Evolutionary conservation across 1,140 invertebrate genomes (phyloP).

Genomic region (Philaenus spumarius): DNA sequence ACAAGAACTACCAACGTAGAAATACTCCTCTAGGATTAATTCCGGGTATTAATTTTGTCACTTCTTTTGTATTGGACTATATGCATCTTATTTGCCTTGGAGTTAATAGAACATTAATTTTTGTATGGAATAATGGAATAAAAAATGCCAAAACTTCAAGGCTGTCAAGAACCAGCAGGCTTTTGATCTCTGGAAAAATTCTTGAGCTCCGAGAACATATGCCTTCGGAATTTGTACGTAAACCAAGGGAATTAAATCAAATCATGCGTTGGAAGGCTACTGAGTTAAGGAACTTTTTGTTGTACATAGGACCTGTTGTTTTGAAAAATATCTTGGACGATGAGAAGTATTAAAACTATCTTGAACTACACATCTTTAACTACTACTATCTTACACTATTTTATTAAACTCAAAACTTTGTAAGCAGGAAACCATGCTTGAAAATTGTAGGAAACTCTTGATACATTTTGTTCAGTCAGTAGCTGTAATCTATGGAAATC

Average conservation of each 20-base stretch:
- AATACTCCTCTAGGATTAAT: conserved; percentile 30
- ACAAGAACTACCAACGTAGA: conserved; percentile 35
- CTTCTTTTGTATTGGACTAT: conserved; percentile 1
- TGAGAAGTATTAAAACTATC: neutral
- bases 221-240: conserved; percentile 14
- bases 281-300: conserved; percentile 13
- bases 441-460: neutral
- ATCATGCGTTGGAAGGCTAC: conserved; percentile 18
- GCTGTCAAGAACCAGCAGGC: neutral
- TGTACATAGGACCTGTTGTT: conserved; percentile 4
- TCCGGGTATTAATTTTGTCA: neutral
- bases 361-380: neutral
- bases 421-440: neutral
- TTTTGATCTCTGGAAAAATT: conserved; percentile 7
- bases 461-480: conserved; percentile 1
- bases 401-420: conserved; percentile 2
- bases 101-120: conserved; percentile 1
- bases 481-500: neutral
- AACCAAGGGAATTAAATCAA: conserved; percentile 10
- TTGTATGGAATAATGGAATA: neutral
- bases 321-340: neutral
- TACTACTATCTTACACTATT: too few species aligned
- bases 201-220: neutral
- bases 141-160: neutral
- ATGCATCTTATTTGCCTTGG: neutral